Conservation (phyloP, 1,140 invertebrate genomes). For the Lasioglossum albipes region DNA sequence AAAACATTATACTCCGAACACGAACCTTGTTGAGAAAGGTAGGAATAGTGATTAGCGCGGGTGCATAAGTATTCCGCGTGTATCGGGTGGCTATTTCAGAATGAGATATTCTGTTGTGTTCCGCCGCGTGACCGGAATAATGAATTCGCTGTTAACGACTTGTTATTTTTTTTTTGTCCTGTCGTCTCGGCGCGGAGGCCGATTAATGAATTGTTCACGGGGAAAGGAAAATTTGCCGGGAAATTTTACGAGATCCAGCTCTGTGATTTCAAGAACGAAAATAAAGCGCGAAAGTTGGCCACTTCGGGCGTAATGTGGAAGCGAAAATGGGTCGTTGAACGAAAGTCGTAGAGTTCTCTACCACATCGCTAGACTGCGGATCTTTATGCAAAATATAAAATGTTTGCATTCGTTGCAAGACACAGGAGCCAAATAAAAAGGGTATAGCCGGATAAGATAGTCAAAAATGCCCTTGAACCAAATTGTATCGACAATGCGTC, state of each 20-base stretch:
- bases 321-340: constrained; percentile 9
- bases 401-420: too few species aligned
- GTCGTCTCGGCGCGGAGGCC: too few species aligned
- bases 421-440: too few species aligned
- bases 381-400: too few species aligned
- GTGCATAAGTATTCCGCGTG: constrained; percentile 38
- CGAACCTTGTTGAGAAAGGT: constrained; percentile 34
- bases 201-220: constrained; percentile 21
- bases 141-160: constrained; percentile 33
- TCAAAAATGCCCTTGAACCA: too few species aligned
- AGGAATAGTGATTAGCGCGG: constrained; percentile 39
- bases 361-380: too few species aligned
- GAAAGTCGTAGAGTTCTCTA: too few species aligned
- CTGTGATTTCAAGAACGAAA: constrained; percentile 14
- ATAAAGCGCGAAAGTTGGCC: constrained; percentile 13
- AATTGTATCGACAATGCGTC: too few species aligned
- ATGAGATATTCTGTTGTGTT: constrained; percentile 47
- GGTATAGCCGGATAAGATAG: too few species aligned
- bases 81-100: constrained; percentile 32
- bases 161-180: constrained; percentile 12
- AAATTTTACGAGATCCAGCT: too few species aligned
- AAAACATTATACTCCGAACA: constrained; percentile 39
- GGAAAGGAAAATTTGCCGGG: constrained; percentile 1
- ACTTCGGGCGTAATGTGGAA: neutral
- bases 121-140: constrained; percentile 34